Evolutionary conservation across 23 tunicate genomes (phyloP), one percentile per base, ranked within the genome.

Genomic region (Corella eumyota): DNA sequence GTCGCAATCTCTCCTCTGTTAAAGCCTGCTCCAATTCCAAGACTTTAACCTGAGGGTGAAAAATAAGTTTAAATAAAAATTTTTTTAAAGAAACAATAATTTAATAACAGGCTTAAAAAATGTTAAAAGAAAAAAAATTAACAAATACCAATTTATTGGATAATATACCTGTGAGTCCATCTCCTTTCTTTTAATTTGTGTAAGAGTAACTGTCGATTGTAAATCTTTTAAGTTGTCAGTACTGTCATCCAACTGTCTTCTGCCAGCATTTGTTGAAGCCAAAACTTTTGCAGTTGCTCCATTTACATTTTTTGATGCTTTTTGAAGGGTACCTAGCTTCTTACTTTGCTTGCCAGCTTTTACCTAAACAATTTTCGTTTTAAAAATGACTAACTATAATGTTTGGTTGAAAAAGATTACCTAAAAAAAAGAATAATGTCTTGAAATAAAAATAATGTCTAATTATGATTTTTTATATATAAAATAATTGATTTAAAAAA

Each of bases 251-350:
- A 77, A 50, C 65, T 85, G 95, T 46, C 82, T 46, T 53, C 85
- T 70, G 3, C 95, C 99, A 0, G 83, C 71, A 19, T 93, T 88
- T 1, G 95, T 72, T 11, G 99, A 75, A 0, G 95, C 99, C 53
- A 93, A 90, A 2, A 93, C 99, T 26, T 60, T 56, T 3, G 98
- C 99, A 28, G 90, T 93, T 22, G 99, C 95, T 2, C 73, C 76
- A 47, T 93, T 93, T 34, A 93, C 99, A 34, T 93, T 66, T 6
- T 78, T 73, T 0, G 90, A 78, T 5, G 90, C 88, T 11, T 29
- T 28, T 68, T 88, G 81, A 11, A 88, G 38, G 34, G 57, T 68
- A 3, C 30, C 47, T 34, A 88, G 55, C 51, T 73, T 80, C 6
- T 56, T 61, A 48, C 87, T 77, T 33, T 32, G 61, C 62, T 79